Base-by-base conservation (phyloP, 30 jellyfish, hydroid and myxozoan genomes). In the Aurelia aurita complex sp. Pacific region DNA sequence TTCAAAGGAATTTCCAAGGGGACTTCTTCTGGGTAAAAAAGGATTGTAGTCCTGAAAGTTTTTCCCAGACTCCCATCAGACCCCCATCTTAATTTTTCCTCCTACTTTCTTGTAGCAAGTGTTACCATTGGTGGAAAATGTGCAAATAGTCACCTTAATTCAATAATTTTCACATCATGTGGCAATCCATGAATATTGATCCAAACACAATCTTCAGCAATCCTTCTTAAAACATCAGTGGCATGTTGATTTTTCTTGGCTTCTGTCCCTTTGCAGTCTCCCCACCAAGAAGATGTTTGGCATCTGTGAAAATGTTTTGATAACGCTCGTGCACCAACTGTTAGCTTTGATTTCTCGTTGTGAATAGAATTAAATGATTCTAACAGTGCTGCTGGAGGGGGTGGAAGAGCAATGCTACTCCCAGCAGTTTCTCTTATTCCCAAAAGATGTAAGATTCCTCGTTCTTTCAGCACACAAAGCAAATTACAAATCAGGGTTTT, bases 311-410 rank as follows among this genome's bases (percentile, higher is more conserved):
- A 80, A 74, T 92, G 98, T 53, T 92, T 92, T n/a, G 98, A 70
- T 12, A 92, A 70, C 5, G 97, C 97, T 8, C 97, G 89, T n/a
- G 98, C 98, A 53, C 98, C 97, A 35, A 74, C 95, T 13, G 95
- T 86, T 53, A 92, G 55, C 67, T 75, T 77, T 2, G 96, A 74
- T 18, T 92, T 92, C 16, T 62, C 66, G 77, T 76, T 73, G 57
- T 74, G 92, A 32, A 17, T 55, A 7, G 59, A 38, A 13, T 34
- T 64, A 59, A 86, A 92, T 16, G 98, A 92, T 13, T 61, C 34
- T 76, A 90, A 6, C 65, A 92, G 74, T 16, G 13, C 67, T 13
- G 73, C 11, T 42, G 79, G 50, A 14, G 83, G 76, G 3, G 98
- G 98, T 34, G 97, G 97, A 23, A 77, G 78, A 42, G 9, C 66